phyloP scores from a whole-genome alignment of 2,888 invertebrate species.

The Philaethria dido region DNA sequence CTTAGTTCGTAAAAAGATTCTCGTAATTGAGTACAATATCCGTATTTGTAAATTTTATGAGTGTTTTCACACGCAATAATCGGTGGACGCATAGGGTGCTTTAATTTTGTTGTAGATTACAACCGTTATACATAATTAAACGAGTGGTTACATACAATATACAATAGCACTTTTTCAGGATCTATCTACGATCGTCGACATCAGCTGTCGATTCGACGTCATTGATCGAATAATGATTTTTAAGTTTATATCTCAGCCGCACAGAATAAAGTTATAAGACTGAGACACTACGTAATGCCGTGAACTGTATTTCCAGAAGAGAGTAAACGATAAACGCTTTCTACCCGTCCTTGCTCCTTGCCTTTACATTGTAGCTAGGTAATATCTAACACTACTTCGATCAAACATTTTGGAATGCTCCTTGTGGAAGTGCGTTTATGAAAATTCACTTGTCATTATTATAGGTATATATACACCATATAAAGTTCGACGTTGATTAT shows the following conservation, averaged over 20 bases:
- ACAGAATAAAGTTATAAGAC: slow-evolving; percentile 78
- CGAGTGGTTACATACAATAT: slow-evolving; percentile 56
- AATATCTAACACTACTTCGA: slow-evolving; percentile 67
- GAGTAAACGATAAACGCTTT: slow-evolving; percentile 79
- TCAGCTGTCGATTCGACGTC: slow-evolving; percentile 27
- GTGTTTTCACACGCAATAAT: slow-evolving; percentile 55
- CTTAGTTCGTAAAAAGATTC: slow-evolving; percentile 44
- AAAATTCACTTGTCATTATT: slow-evolving; percentile 55
- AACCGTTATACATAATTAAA: slow-evolving; percentile 61
- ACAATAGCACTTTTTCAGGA: slow-evolving; percentile 65
- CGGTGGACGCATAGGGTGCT: slow-evolving; percentile 76
- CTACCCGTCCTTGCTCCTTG: slow-evolving; percentile 83
- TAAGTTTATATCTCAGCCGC: slow-evolving; percentile 56
- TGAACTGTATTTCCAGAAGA: slow-evolving; percentile 76
- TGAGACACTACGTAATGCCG: slow-evolving; percentile 79
- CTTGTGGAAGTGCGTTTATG: slow-evolving; percentile 69
- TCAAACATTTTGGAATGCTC: slow-evolving; percentile 60
- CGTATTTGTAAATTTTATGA: slow-evolving; percentile 39
- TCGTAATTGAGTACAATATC: slow-evolving; percentile 39
- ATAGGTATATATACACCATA: slow-evolving; percentile 42
- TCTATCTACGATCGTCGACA: slow-evolving; percentile 41
- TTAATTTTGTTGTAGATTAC: slow-evolving; percentile 72
- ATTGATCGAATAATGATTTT: slow-evolving; percentile 34
- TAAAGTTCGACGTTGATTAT: slow-evolving; percentile 41
- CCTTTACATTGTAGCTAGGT: slow-evolving; percentile 81